phyloP scores from a whole-genome alignment of 2,113 vertebrate species.

The Corythornis vintsioides region DNA sequence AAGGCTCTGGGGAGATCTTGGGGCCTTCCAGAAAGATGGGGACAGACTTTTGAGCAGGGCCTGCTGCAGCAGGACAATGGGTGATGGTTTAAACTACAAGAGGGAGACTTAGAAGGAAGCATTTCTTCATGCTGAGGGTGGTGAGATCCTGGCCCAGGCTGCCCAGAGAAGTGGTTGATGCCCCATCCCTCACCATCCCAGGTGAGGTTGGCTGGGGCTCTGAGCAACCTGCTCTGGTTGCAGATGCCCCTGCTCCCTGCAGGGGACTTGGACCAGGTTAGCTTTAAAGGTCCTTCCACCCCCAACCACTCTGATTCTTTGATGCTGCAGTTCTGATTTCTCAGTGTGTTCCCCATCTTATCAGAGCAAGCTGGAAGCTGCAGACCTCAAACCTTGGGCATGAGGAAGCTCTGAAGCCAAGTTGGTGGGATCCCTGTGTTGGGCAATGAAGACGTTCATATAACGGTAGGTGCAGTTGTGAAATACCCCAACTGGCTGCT shows the following conservation, averaged over 20 bases:
- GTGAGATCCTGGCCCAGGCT: not conserved
- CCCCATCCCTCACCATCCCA: not conserved
- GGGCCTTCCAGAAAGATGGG: not conserved
- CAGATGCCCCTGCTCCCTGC: not conserved
- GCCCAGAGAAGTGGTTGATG: not conserved
- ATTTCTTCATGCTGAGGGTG: not conserved
- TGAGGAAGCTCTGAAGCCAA: not conserved
- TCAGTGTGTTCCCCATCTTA: not conserved
- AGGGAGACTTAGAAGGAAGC: not conserved
- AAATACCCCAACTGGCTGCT: not conserved
- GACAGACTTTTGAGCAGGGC: not conserved
- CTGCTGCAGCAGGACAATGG: not conserved
- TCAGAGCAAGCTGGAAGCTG: not conserved
- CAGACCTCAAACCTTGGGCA: not conserved
- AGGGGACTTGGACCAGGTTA: not conserved
- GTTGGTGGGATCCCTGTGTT: not conserved
- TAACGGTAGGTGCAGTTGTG: not conserved
- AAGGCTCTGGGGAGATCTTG: not conserved
- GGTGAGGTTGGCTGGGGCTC: not conserved
- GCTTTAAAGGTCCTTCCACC: not conserved
- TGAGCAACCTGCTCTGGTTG: not conserved
- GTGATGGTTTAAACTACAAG: not conserved
- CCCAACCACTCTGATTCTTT: not conserved
- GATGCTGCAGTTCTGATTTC: not conserved
- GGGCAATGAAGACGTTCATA: not conserved